Base-by-base conservation (phyloP, 1,140 invertebrate genomes). In the Brachionus sp. region DNA sequence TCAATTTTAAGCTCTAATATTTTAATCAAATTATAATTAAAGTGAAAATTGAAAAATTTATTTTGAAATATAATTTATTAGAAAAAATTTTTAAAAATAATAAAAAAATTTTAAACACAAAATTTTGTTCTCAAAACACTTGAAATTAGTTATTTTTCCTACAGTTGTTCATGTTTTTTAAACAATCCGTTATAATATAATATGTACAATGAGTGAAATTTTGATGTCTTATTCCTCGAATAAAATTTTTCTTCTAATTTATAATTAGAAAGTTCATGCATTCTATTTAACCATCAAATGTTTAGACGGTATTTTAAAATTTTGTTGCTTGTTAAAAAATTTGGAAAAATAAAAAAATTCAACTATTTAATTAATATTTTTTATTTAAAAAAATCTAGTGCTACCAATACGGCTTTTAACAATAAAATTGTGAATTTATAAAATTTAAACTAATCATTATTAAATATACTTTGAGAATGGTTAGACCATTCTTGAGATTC, bases 11-110 rank as follows among this genome's bases (percentile, higher is more conserved):
- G 50, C 50, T 57, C 50, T 7, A 57, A 57, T 57, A 57, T 57
- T 57, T 57, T 57, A 57, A 57, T 57, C 50, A 57, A 57, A 57
- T 57, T 57, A 57, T 57, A 57, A 57, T 57, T 57, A 57, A 57
- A 57, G 50, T 25, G 50, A 57, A 57, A 42, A 57, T 57, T 57
- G 50, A 57, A 57, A 19, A 57, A 57, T 57, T 57, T 57, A 57
- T 57, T 57, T 57, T 57, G 50, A 57, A 57, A 57, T 57, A 57
- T 57, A 57, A 57, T 57, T 57, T 57, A 57, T 57, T 57, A 57
- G 50, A 57, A 57, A 57, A 57, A 57, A 57, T 57, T 57, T 57
- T 57, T 57, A 57, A 57, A 57, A 57, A 57, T 57, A 57, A 57
- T 57, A 57, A 57, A 57, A 46, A 57, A 19, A 57, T 57, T 57